Evolutionary conservation across 2,888 invertebrate genomes (phyloP).

Genomic region (Melinaea menophilus): DNA sequence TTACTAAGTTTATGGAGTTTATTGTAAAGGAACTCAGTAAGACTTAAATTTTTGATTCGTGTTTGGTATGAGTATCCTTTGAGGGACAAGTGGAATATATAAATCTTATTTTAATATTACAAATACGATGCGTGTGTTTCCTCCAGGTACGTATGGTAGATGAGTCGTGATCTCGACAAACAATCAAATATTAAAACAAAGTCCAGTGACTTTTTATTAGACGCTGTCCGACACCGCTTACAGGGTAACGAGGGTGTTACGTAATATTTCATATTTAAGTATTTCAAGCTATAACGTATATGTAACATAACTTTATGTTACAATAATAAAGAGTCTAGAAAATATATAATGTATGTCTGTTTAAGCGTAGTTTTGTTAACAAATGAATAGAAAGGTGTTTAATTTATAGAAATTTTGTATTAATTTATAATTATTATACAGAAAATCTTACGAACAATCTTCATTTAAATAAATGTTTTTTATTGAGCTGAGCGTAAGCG

Average conservation of each 20-base stretch:
- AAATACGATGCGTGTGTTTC: not conserved
- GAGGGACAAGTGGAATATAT: too few relatives aligned
- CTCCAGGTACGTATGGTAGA: not conserved
- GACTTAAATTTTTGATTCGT: too few relatives aligned
- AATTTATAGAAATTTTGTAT: too few relatives aligned
- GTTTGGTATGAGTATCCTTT: too few relatives aligned
- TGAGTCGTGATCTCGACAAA: not conserved
- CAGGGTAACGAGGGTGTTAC: not conserved
- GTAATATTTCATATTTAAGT: not conserved
- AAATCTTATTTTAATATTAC: too few relatives aligned
- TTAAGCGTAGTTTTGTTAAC: not conserved
- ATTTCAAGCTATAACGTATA: too few relatives aligned
- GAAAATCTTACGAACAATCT: not conserved
- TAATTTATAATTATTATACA: not conserved
- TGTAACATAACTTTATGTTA: too few relatives aligned
- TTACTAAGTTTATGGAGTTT: too few relatives aligned
- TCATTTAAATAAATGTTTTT: not conserved
- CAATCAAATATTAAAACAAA: slow-evolving; percentile 1
- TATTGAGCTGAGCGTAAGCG: too few relatives aligned
- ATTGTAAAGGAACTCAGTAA: too few relatives aligned
- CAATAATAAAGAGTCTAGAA: not conserved
- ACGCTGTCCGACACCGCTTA: not conserved
- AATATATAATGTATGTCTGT: not conserved
- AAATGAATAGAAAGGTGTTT: not conserved
- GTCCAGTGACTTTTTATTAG: not conserved